Evolutionary conservation across 1,140 invertebrate species (phyloP), one percentile per base, ranked within the genome.

Genomic region (Cydia pomonella): DNA sequence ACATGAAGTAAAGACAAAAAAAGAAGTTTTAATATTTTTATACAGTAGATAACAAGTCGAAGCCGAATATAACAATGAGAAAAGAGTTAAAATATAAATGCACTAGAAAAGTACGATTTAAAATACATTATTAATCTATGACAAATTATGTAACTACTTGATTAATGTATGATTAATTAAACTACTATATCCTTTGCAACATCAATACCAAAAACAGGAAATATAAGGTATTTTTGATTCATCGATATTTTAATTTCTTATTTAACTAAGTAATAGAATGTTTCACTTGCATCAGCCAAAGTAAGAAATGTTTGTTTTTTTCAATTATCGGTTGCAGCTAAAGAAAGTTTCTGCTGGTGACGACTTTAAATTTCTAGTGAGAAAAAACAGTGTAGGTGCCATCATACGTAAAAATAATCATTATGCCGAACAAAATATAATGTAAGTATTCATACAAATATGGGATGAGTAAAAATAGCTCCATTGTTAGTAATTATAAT

Each of bases 31-130:
- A 50, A 25, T 18, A n/a, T 69, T 21, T 64, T 18, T 41, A 69
- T 41, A 69, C 27, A 69, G 23, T 41, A 27, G 9, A 64, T 64
- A 69, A 38, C 16, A n/a, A 33, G n/a, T 29, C 5, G 29, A 41
- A 33, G 29, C 16, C 16, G 29, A 69, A 41, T 33, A 23, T 69
- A 69, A 69, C 64, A 69, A 12, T 38, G 64, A 69, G 63, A 69
- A 69, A 69, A 29, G 18, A 69, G 29, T 41, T 5, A 69, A 69
- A 29, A 38, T 33, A 12, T 69, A 38, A 29, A 38, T 18, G 16
- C n/a, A 69, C 29, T 18, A 33, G 41, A 33, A n/a, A 33, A 69
- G 29, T 33, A 0, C 7, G 21, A 59, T 33, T 33, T 69, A 38
- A 69, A 18, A 33, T 38, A 38, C 25, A 69, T 16, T 27, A 25